A percentile compares a stretch with the other conserved stretches of the same genome.
Conservation (phyloP, 2,797 vertebrate species). For the Chromobotia macracanthus region DNA sequence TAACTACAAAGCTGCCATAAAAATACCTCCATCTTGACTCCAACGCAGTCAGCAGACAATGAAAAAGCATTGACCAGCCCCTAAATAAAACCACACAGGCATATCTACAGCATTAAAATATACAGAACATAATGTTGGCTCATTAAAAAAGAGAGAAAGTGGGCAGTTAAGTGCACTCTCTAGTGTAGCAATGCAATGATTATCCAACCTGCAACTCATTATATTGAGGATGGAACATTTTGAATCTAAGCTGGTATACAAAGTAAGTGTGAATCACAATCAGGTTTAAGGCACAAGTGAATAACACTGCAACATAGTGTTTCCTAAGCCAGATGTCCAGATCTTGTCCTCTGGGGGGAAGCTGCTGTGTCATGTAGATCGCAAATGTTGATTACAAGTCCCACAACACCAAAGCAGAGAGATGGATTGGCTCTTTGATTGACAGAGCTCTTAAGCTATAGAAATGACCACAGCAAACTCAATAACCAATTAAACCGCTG, state of each 20-base stretch:
- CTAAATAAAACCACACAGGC: constrained; percentile 31
- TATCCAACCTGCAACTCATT: neutral
- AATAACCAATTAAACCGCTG: constrained; percentile 60
- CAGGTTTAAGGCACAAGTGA: neutral
- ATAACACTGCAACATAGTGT: neutral
- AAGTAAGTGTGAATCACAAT: neutral
- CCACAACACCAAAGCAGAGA: constrained; percentile 38
- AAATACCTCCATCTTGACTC: constrained; percentile 17
- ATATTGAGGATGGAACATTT: neutral
- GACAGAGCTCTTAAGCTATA: constrained; percentile 58
- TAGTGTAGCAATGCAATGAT: neutral
- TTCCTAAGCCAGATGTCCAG: constrained; percentile 11
- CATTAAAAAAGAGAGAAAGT: neutral
- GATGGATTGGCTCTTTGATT: constrained; percentile 63
- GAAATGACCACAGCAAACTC: constrained; percentile 56
- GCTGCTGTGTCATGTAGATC: constrained; percentile 32
- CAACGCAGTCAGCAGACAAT: constrained; percentile 17
- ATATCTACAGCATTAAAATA: constrained; percentile 1
- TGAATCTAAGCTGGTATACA: neutral
- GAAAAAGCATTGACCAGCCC: neutral
- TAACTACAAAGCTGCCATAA: constrained; percentile 25
- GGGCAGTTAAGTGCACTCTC: neutral
- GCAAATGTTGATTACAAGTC: constrained; percentile 59
- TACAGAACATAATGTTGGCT: constrained; percentile 1
- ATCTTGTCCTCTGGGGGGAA: constrained; percentile 23